Evolutionary conservation across 2,888 invertebrate genomes (phyloP).

Genomic region (Ellobium chinense): DNA sequence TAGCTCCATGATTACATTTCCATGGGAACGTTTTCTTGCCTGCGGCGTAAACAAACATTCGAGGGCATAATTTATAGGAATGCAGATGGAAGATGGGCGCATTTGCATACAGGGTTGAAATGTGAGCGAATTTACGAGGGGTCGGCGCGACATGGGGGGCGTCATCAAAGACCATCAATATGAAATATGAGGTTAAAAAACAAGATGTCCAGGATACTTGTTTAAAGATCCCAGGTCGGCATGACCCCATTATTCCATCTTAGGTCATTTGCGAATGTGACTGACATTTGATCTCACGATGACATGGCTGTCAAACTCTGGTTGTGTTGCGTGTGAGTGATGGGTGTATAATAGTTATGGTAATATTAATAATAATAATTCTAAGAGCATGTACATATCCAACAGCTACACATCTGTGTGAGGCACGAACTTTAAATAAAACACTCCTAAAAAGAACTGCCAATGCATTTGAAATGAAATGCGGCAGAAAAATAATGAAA

Average conservation of each 20-base stretch:
- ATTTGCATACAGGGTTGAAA: conserved; percentile 10
- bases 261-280: conserved; percentile 1
- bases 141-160: not conserved
- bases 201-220: not conserved
- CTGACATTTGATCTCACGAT: no score
- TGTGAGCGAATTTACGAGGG: conserved; percentile 17
- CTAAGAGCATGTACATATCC: no score
- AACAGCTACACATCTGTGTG: no score
- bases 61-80: conserved; percentile 13
- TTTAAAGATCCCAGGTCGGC: not conserved
- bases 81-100: not conserved
- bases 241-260: conserved; percentile 1
- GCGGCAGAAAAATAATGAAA: no score
- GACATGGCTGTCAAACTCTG: no score
- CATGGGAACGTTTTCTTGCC: not conserved
- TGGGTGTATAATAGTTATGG: no score
- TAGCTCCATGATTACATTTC: conserved; percentile 22
- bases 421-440: no score
- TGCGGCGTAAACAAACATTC: conserved; percentile 2
- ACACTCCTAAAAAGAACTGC: no score
- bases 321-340: no score
- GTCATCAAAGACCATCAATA: not conserved
- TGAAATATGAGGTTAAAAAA: not conserved
- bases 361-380: no score
- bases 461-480: no score